Evolutionary conservation across 2,113 vertebrate species (phyloP).

Genomic region (Rostratula benghalensis): DNA sequence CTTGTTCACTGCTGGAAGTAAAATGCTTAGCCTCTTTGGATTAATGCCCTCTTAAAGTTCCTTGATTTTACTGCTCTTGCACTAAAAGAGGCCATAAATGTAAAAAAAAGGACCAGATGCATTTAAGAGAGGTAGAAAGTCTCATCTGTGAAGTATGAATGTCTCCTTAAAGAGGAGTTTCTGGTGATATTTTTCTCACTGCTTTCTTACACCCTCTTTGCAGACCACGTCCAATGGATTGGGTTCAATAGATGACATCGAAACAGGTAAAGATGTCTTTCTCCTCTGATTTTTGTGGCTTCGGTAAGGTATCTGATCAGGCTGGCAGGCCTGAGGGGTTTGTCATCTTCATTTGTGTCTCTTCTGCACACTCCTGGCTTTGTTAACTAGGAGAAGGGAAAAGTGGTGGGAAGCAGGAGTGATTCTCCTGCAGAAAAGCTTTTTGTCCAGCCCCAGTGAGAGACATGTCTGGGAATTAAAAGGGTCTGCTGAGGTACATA

Average conservation of each 20-base stretch:
- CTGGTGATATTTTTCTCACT: not conserved
- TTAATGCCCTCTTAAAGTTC: not conserved
- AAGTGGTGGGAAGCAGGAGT: not conserved
- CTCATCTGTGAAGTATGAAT: not conserved
- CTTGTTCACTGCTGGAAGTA: not conserved
- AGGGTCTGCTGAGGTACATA: not conserved
- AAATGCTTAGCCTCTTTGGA: not conserved
- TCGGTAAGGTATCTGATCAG: not conserved
- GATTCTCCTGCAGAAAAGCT: not conserved
- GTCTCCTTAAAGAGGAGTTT: not conserved
- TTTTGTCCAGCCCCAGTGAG: not conserved
- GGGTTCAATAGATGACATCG: slow-evolving; percentile 77
- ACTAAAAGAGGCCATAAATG: not conserved
- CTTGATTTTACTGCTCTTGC: not conserved
- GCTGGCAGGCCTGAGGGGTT: not conserved
- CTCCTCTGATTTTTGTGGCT: not conserved
- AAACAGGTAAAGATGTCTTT: slow-evolving; percentile 79
- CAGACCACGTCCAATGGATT: slow-evolving; percentile 81
- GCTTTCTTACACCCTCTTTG: not conserved
- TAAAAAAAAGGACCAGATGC: not conserved
- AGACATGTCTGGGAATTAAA: not conserved
- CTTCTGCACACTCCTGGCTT: not conserved
- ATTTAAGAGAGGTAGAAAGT: not conserved
- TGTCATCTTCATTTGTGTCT: not conserved
- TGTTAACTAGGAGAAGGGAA: not conserved